Base-by-base conservation (phyloP, 2,113 vertebrate genomes). In the Scortum barcoo region DNA sequence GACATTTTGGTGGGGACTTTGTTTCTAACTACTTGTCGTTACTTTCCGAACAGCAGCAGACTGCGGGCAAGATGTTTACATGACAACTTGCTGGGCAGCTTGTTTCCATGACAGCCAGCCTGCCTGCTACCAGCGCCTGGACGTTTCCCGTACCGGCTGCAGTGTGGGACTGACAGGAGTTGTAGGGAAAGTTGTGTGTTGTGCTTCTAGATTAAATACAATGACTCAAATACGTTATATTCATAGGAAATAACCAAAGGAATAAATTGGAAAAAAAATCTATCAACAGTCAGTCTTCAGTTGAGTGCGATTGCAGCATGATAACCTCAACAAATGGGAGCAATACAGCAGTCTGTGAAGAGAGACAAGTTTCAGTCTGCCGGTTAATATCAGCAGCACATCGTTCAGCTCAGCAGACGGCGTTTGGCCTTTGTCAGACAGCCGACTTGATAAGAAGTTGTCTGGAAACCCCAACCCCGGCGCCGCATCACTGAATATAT, bases 51-150 rank as follows among this genome's bases (percentile, higher is more conserved):
- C 38, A 66, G 44, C 7, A 1, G 65, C n/a, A 28, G 17, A 44
- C 5, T 24, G 38, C 60, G 65, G 26, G 24, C 72, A 33, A 72
- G 16, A 72, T 67, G 75, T 81, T 83, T 42, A 78, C 42, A 28
- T 69, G 42, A 76, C 12, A 74, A 50, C 51, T 84, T 56, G 50
- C 50, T 61, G 65, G 38, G 48, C 72, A 70, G 73, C 33, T 67
- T 28, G 51, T 79, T 79, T 70, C 30, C 54, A 72, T 60, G 51
- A 74, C 36, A 56, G n/a, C n/a, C n/a, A n/a, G n/a, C n/a, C 54
- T 57, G 30, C 38, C 12, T 9, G 33, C 50, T 20, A 68, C 26
- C n/a, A 42, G 51, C 51, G 20, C 26, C 22, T 53, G 8, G 8
- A 40, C 24, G 26, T 38, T 24, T 24, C 10, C 68, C 28, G 36